Base-by-base conservation (phyloP, 1,140 invertebrate species). In the Eciton burchellii region DNA sequence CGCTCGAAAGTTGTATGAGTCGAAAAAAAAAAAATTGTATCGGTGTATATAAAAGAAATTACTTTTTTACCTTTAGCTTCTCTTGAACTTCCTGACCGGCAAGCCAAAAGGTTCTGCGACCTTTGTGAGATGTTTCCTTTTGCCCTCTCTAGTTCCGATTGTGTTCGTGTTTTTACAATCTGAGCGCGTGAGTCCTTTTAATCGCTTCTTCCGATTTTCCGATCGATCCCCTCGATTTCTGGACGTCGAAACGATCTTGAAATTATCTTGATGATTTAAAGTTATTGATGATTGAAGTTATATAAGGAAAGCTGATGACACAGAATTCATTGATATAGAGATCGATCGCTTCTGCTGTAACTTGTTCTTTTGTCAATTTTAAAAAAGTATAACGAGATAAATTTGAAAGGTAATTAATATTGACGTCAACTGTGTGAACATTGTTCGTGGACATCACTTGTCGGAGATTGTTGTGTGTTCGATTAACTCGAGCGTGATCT, bases 401-500 rank as follows among this genome's bases (percentile, higher is more conserved):
- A 35, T 35, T 11, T 73, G 6, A 21, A 56, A 21, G 16, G 16
- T n/a, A 26, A 26, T 3, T 19, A 45, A 11, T 35, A 12, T 6
- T 14, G 9, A 41, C 35, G 57, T 35, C 54, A n/a, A n/a, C 14
- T 21, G 68, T 43, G 16, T 56, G 41, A 71, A 71, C 24, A 56
- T 57, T 6, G 66, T 52, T 57, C 6, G 66, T 29, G 45, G 16
- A 47, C n/a, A 49, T 8, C 24, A 26, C 6, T 35, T 52, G 16
- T 35, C n/a, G n/a, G 8, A 21, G 43, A 56, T 73, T 86, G 54
- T 87, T 87, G 84, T 66, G 72, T 86, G 81, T 79, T 83, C 66
- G 62, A 86, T 81, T 83, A 86, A 87, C 85, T 56, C 49, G 77
- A 81, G n/a, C 6, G 6, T 63, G 65, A 86, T 60, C 73, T 76